A percentile compares a stretch with the other conserved stretches of the same genome.
Evolutionary conservation across 2,113 vertebrate genomes (phyloP).

Genomic region (Paradoxurus hermaphroditus): DNA sequence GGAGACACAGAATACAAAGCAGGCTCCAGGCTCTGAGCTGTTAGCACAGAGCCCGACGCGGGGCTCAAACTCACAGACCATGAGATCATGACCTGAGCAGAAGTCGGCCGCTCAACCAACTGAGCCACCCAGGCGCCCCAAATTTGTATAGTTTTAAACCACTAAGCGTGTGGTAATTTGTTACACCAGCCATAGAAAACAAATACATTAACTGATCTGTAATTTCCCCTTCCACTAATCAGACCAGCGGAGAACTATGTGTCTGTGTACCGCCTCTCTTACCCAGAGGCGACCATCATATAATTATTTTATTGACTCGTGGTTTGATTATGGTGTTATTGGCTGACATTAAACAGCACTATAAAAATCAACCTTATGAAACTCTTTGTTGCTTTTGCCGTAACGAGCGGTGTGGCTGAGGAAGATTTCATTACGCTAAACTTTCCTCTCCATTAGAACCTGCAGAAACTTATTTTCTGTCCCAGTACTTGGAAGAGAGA

Average conservation of each 20-base stretch:
- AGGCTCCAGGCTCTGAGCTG: too few species aligned
- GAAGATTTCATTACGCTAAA: neutral
- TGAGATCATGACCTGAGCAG: too few species aligned
- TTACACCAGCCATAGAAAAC: neutral
- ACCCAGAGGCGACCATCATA: neutral
- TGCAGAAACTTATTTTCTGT: neutral
- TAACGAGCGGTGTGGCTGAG: neutral
- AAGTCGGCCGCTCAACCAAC: too few species aligned
- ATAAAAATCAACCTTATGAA: neutral
- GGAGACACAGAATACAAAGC: too few species aligned
- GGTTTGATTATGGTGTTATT: neutral
- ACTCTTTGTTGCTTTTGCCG: neutral
- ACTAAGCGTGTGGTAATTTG: neutral
- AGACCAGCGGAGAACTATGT: neutral
- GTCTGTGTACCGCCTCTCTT: neutral
- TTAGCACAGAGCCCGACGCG: too few species aligned
- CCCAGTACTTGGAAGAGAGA: neutral
- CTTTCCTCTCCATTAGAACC: neutral
- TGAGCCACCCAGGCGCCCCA: too few species aligned
- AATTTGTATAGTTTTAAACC: neutral
- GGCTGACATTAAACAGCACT: neutral
- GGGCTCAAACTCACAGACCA: too few species aligned
- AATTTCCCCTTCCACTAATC: neutral
- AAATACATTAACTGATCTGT: neutral
- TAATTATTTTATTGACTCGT: neutral